Evolutionary conservation across 2,113 vertebrate genomes (phyloP), one percentile per base, ranked within the genome.

Genomic region (Ictalurus furcatus): DNA sequence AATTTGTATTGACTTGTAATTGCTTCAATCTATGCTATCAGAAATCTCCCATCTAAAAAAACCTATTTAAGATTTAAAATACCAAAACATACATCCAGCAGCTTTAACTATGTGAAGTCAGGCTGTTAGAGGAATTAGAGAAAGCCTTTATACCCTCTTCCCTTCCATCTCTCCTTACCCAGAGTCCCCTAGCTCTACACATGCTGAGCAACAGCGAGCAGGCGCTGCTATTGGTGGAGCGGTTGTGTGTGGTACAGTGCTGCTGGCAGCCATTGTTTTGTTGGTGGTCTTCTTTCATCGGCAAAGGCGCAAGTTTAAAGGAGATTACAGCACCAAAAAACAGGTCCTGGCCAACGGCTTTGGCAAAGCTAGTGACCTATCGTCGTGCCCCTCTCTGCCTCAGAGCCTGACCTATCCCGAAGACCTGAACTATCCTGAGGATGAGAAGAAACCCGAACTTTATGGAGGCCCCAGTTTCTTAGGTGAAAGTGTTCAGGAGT

Each of bases 311-410:
- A 97, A 96, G 92, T 97, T 97, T 95, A 97, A 97, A 94, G 97
- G 97, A 6, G 97, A 97, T 94, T 97, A 97, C 95, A 97, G 95
- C 94, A 97, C 97, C 85, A 97, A 97, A 96, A 97, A 97, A 92
- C 97, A 97, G 6, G 96, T 97, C 63, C 96, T 97, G 0, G 97
- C 96, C 87, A 97, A 97, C 0, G 96, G 97, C 86, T 97, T 97
- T 95, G 96, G 96, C 94, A 97, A 97, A 85, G 95, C 97, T 0
- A 92, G 91, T 16, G 95, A 95, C 67, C 89, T 96, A 91, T 95
- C 96, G 0, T 95, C 96, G 71, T 96, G 96, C 85, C 95, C 96
- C 0, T 95, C 96, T 79, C 93, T 97, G 94, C 96, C 96, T 0
- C 96, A 97, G 90, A 97, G 95, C 93, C 95, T 97, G 9, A 96